A percentile compares a stretch with the other conserved stretches of the same genome.
Conservation (phyloP, 1,140 invertebrate species). For the Ruditapes philippinarum region DNA sequence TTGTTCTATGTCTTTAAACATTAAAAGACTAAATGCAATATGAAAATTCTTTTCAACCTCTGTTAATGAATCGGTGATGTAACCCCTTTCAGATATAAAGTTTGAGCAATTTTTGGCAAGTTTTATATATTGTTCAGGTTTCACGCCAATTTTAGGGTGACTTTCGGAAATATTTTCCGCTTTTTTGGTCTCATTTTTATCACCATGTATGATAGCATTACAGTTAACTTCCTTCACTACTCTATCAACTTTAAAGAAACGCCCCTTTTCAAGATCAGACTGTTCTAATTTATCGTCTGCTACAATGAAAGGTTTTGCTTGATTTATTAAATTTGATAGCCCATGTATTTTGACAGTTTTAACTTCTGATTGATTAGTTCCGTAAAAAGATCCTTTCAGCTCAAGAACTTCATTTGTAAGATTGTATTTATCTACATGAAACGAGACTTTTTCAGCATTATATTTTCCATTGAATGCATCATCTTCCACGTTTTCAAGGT, state of each 20-base stretch:
- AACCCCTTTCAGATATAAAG: conserved; percentile 64
- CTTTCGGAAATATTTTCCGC: background rate
- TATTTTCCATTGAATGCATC: too few species aligned
- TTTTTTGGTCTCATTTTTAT: background rate
- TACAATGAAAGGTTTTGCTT: background rate
- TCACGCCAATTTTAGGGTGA: background rate
- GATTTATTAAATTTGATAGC: background rate
- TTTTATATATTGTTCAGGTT: background rate
- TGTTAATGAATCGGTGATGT: conserved; percentile 68
- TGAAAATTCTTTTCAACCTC: conserved; percentile 77
- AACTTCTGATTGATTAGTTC: background rate
- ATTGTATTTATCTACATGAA: conserved; percentile 25
- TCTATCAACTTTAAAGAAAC: background rate
- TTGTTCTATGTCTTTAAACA: conserved; percentile 79
- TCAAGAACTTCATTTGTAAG: background rate
- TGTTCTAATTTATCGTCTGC: background rate
- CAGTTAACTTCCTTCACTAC: conserved; percentile 25
- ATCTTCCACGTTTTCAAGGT: background rate
- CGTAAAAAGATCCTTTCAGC: conserved; percentile 1
- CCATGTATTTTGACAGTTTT: background rate
- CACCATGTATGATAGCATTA: background rate
- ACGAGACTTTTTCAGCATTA: background rate
- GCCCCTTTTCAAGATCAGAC: background rate
- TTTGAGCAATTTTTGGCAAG: conserved; percentile 35
- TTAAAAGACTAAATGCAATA: conserved; percentile 80